Conservation (phyloP, 1,140 invertebrate species). For the Paralvinella palmiformis region DNA sequence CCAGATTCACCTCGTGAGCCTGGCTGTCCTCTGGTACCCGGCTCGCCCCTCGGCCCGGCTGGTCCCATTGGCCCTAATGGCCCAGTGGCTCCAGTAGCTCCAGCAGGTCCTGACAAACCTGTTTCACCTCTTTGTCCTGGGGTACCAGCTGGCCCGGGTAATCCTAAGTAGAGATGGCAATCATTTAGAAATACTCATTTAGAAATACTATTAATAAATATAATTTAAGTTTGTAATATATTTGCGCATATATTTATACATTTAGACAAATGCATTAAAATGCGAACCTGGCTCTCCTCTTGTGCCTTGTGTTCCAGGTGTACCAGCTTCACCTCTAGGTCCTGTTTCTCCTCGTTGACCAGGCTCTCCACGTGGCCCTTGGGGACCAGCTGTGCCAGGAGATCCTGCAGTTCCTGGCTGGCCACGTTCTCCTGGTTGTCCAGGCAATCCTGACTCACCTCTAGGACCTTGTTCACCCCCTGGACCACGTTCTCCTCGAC, state of each 20-base stretch:
- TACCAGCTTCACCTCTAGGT: background rate
- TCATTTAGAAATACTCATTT: too few relatives aligned
- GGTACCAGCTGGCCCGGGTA: background rate
- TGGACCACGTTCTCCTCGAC: background rate
- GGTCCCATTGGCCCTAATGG: background rate
- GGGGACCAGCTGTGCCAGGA: background rate
- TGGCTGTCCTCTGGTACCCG: too few relatives aligned
- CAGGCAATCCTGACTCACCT: background rate
- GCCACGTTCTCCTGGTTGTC: constrained; percentile 4
- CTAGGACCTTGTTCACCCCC: constrained; percentile 6
- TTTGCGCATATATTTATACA: too few relatives aligned
- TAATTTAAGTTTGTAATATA: too few relatives aligned
- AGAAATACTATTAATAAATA: too few relatives aligned
- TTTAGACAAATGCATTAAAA: too few relatives aligned
- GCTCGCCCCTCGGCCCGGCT: background rate
- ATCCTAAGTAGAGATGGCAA: too few relatives aligned
- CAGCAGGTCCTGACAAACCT: background rate
- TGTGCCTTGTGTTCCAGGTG: constrained; percentile 11
- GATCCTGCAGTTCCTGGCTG: background rate
- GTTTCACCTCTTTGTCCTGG: background rate
- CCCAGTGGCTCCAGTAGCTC: background rate
- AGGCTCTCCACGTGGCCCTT: constrained; percentile 1
- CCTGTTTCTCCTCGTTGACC: constrained; percentile 9
- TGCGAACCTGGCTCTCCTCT: constrained; percentile 1
- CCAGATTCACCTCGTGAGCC: background rate